Evolutionary conservation across 2,113 vertebrate species (phyloP).

Genomic region (Kryptolebias marmoratus): DNA sequence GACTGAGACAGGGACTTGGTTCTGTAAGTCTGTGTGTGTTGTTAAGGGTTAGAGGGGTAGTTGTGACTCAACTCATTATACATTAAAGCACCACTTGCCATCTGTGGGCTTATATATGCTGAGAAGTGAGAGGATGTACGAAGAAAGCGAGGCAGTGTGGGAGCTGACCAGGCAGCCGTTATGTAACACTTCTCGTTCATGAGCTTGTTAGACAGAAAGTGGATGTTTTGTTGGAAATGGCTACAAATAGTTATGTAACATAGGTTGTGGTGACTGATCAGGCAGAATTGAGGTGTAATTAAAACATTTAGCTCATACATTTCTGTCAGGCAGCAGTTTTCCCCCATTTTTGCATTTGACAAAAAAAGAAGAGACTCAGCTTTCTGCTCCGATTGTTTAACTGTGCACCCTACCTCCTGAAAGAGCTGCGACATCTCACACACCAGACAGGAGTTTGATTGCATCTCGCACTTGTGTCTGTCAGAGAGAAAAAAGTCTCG

Average conservation of each 20-base stretch:
- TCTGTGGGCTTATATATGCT: conserved; percentile 52
- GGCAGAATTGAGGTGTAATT: no score
- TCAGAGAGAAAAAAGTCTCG: conserved; percentile 98
- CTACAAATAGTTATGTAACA: conserved; percentile 16
- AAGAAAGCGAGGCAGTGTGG: conserved; percentile 43
- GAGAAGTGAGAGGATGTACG: conserved; percentile 50
- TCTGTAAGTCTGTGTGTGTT: not conserved
- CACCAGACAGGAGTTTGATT: conserved; percentile 98
- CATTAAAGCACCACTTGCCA: conserved; percentile 58
- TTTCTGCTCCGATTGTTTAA: conserved; percentile 26
- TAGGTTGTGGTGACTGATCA: not conserved
- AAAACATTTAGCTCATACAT: not conserved
- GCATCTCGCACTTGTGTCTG: conserved; percentile 98
- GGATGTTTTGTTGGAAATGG: not conserved
- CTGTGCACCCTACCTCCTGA: conserved; percentile 88
- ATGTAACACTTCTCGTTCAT: conserved; percentile 36
- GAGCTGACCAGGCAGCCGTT: conserved; percentile 52
- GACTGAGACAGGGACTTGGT: conserved; percentile 15
- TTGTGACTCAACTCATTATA: conserved; percentile 53
- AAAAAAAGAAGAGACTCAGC: conserved; percentile 63
- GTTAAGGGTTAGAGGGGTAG: not conserved
- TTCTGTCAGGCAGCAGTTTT: conserved; percentile 39
- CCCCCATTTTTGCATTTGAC: conserved; percentile 31
- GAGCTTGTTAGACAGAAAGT: conserved; percentile 43
- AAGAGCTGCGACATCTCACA: conserved; percentile 99